phyloP scores from a whole-genome alignment of 2,888 invertebrate species.

The Sisyra terminalis region DNA sequence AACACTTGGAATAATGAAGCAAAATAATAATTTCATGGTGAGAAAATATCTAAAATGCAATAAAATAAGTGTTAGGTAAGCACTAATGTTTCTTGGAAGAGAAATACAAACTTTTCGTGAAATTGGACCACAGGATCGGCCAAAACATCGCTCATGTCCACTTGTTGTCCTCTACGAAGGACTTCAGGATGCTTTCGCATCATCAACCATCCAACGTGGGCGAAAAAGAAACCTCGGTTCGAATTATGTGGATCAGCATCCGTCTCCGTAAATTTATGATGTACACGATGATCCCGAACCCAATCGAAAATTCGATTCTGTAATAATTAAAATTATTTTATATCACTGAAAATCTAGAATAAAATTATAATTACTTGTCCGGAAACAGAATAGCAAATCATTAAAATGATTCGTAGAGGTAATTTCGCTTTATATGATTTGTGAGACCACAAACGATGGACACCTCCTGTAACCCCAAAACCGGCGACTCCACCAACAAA shows the following conservation, averaged over 20 bases:
- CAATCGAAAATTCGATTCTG: slow-evolving; percentile 56
- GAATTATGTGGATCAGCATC: slow-evolving; percentile 72
- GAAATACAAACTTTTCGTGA: slow-evolving; percentile 49
- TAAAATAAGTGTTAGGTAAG: no score
- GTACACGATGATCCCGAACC: slow-evolving; percentile 57
- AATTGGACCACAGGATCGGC: slow-evolving; percentile 62
- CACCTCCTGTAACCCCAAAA: slow-evolving; percentile 54
- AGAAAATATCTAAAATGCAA: slow-evolving; percentile 45
- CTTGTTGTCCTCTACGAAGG: slow-evolving; percentile 49
- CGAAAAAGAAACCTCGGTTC: slow-evolving; percentile 74
- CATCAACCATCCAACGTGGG: slow-evolving; percentile 88
- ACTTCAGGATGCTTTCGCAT: slow-evolving; percentile 80
- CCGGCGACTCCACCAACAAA: slow-evolving; percentile 38
- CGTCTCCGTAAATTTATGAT: slow-evolving; percentile 61
- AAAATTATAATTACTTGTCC: slow-evolving; percentile 42
- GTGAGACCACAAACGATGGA: slow-evolving; percentile 50
- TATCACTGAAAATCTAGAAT: neutral
- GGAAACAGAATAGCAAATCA: slow-evolving; percentile 41
- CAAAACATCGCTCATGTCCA: slow-evolving; percentile 70
- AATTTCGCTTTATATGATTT: slow-evolving; percentile 46
- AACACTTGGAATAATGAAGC: slow-evolving; percentile 55
- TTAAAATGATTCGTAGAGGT: slow-evolving; percentile 38
- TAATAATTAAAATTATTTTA: no score
- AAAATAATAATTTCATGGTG: slow-evolving; percentile 43
- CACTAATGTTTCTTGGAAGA: no score